Conservation (phyloP, 2,888 invertebrate species). For the Apeira syringaria region DNA sequence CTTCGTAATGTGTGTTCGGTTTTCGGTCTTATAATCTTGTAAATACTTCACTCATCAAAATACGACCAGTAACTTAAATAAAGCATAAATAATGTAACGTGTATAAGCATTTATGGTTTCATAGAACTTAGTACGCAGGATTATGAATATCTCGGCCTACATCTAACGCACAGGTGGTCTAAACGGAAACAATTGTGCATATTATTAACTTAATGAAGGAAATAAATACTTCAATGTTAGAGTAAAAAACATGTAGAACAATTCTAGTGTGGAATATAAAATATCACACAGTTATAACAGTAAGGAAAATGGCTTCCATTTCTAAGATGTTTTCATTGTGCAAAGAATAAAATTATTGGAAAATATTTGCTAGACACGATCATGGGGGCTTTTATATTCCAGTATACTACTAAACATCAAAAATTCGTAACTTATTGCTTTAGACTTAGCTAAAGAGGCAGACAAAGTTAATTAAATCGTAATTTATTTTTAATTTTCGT, state of each 20-base stretch:
- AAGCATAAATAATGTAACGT: neutral
- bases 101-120: conserved; percentile 18
- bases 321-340: too few relatives aligned
- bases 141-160: conserved; percentile 17
- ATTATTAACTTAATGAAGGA: conserved; percentile 24
- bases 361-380: too few relatives aligned
- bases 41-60: neutral
- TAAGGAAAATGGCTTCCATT: too few relatives aligned
- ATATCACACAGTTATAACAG: neutral
- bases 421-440: too few relatives aligned
- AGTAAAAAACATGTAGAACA: conserved; percentile 9
- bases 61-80: neutral
- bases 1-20: too few relatives aligned
- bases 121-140: conserved; percentile 21
- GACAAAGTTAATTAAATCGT: too few relatives aligned
- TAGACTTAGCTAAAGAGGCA: too few relatives aligned
- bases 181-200: conserved; percentile 29
- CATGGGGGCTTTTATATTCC: too few relatives aligned
- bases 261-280: conserved; percentile 1
- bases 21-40: conserved; percentile 5
- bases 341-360: too few relatives aligned
- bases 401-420: too few relatives aligned
- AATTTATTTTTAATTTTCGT: too few relatives aligned
- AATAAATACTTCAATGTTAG: conserved; percentile 17
- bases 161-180: conserved; percentile 25